Evolutionary conservation across 2,113 vertebrate species (phyloP).

Genomic region (Romanogobio albipinnatus): DNA sequence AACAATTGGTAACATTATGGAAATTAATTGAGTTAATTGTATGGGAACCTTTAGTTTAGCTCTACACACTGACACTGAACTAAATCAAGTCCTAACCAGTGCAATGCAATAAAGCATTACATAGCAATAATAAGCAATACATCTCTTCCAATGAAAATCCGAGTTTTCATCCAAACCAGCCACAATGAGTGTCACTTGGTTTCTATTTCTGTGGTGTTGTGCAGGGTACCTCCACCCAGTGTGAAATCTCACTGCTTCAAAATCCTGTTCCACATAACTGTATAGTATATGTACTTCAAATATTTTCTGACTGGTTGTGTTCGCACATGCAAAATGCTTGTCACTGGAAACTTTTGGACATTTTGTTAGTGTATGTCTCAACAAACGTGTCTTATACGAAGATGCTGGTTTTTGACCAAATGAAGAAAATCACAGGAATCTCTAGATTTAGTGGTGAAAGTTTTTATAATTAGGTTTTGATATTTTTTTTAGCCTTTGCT

Average conservation of each 20-base stretch:
- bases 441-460: neutral
- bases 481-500: neutral
- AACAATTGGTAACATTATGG: too few relatives aligned
- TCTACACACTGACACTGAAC: too few relatives aligned
- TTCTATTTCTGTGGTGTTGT: neutral
- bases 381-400: neutral
- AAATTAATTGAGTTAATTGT: too few relatives aligned
- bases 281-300: neutral
- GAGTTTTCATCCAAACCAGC: neutral
- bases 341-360: neutral
- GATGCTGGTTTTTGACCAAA: neutral
- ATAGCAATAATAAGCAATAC: too few relatives aligned
- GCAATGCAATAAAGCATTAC: too few relatives aligned
- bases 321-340: neutral
- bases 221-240: neutral
- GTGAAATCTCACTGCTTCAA: constrained; percentile 12
- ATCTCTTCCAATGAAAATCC: too few relatives aligned
- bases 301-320: neutral
- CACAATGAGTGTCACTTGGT: neutral
- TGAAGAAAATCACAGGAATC: neutral
- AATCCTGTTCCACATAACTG: neutral
- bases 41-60: too few relatives aligned
- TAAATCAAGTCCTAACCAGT: too few relatives aligned
- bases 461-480: neutral
- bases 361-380: neutral